Base-by-base conservation (phyloP, 2,113 vertebrate species). In the Clarias magur region DNA sequence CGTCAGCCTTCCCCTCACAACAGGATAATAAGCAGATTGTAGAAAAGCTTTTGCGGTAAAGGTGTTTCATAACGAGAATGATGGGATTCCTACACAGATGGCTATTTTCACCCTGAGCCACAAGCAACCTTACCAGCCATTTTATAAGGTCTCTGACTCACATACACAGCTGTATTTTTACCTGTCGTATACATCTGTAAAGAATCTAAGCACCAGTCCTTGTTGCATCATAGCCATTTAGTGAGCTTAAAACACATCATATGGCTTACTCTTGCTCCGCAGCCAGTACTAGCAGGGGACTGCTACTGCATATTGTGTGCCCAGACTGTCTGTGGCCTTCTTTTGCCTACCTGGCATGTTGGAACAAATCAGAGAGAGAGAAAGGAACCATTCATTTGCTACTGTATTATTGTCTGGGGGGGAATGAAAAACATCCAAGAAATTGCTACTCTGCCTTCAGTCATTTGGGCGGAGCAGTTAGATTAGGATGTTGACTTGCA, bases 261-360 rank as follows among this genome's bases (percentile, higher is more conserved):
- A 76, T 86, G 81, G 63, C 75, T 80, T 59, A 53, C 78, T 86
- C 83, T 38, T 80, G 73, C 72, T 79, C 59, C n/a, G 62, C 15
- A 75, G 83, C 83, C 70, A 75, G 42, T 75, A 38, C 30, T 38
- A 85, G 34, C 34, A 10, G 80, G 68, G 19, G 54, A 60, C 54
- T 62, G 63, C 72, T 84, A 67, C 72, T 48, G 30, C 84, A 85
- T 83, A 63, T 82, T 86, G 88, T 86, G 80, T 85, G 68, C 75
- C 80, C 86, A 86, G 86, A 85, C 86, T 70, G 67, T 89, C 89
- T 90, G 89, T 67, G 80, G 80, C 59, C 67, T 80, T 76, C 65
- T 81, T 54, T 25, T 80, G 70, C 84, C 42, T 65, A 82, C 83
- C 86, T 70, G 81, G 80, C 88, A 83, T 85, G 73, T 65, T 83